phyloP scores from a whole-genome alignment of 2,113 vertebrate genomes.

The Morone chrysops region DNA sequence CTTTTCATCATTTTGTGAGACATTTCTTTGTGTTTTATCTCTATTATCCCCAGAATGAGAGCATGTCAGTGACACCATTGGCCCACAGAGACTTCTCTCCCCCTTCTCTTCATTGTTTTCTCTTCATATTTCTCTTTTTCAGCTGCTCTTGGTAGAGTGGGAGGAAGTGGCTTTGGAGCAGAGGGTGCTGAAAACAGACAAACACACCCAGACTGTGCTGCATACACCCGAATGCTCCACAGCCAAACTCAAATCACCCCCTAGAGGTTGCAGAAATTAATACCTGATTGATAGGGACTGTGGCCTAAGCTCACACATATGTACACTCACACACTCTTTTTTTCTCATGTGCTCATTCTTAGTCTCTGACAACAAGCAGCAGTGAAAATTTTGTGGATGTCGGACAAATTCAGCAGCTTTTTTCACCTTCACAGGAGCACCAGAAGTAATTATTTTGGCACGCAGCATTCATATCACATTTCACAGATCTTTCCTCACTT shows the following conservation, averaged over 20 bases:
- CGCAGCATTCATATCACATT: not conserved
- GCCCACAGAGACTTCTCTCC: not conserved
- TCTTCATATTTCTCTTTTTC: slow-evolving; percentile 20
- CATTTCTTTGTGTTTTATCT: slow-evolving; percentile 41
- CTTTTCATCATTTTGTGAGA: slow-evolving; percentile 43
- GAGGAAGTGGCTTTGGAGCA: slow-evolving; percentile 60
- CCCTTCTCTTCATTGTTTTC: slow-evolving; percentile 5
- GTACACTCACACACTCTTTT: not conserved
- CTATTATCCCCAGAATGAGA: slow-evolving; percentile 40
- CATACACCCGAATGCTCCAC: not conserved
- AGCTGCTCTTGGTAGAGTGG: slow-evolving; percentile 16
- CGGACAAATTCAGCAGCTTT: not conserved
- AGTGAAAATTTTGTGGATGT: not conserved
- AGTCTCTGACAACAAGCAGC: not conserved
- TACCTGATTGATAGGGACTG: not conserved
- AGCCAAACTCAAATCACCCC: slow-evolving; percentile 31
- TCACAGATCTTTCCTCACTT: not conserved
- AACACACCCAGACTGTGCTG: slow-evolving; percentile 18
- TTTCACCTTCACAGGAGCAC: not conserved
- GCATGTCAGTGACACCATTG: slow-evolving; percentile 30
- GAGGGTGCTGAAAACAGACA: slow-evolving; percentile 39
- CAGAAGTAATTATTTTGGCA: not conserved
- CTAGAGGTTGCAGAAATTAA: slow-evolving; percentile 41
- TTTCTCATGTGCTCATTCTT: not conserved
- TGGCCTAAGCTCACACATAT: not conserved